phyloP scores from a whole-genome alignment of 2,888 invertebrate genomes.

The Synanthedon andrenaeformis region DNA sequence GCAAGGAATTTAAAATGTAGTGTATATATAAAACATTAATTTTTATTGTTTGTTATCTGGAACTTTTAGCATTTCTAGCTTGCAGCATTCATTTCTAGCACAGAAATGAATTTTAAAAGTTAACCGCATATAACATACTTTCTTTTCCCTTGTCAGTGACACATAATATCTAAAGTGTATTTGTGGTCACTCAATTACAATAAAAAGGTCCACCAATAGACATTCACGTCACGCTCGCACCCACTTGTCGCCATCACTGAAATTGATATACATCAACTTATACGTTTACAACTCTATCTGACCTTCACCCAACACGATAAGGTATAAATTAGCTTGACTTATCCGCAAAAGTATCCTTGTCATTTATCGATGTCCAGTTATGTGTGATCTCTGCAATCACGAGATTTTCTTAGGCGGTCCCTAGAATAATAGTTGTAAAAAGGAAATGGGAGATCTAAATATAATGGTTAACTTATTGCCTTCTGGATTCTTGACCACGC shows the following conservation, averaged over 20 bases:
- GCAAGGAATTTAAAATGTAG: no score
- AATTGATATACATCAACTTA: conserved; percentile 58
- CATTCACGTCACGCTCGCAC: conserved; percentile 57
- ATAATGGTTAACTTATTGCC: conserved; percentile 20
- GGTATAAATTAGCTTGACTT: conserved; percentile 15
- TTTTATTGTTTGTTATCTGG: no score
- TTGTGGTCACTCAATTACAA: conserved; percentile 55
- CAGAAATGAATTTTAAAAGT: no score
- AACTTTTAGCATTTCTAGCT: no score
- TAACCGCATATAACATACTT: no score
- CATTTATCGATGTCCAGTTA: conserved; percentile 20
- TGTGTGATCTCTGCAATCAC: conserved; percentile 19
- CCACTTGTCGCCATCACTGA: conserved; percentile 59
- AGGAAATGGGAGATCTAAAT: conserved; percentile 9
- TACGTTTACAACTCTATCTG: conserved; percentile 13
- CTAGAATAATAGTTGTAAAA: background rate
- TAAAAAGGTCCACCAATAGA: conserved; percentile 49
- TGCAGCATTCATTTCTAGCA: no score
- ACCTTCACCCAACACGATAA: conserved; percentile 19
- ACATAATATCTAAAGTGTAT: background rate
- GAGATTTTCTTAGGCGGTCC: background rate
- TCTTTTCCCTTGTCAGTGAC: no score
- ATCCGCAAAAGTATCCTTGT: conserved; percentile 5
- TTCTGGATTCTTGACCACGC: conserved; percentile 35
- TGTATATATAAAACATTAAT: no score